phyloP scores from a whole-genome alignment of 1,140 invertebrate genomes.

The Anoplophora glabripennis region DNA sequence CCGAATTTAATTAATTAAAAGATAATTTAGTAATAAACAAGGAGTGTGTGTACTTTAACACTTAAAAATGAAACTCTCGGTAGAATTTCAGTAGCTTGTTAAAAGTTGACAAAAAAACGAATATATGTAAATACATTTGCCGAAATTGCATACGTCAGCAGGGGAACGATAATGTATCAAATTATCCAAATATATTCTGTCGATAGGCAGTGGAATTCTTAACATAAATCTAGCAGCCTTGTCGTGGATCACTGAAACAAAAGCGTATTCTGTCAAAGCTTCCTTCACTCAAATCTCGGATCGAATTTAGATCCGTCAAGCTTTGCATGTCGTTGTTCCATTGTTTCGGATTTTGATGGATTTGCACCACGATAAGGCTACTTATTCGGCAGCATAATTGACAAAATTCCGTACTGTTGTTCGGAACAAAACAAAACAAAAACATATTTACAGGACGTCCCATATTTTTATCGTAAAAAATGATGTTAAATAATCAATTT shows the following conservation, averaged over 20 bases:
- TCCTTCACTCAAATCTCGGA: slow-evolving; percentile 38
- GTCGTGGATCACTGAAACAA: slow-evolving; percentile 43
- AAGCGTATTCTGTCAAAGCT: slow-evolving; percentile 40
- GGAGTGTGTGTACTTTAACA: too few species aligned
- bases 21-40: too few species aligned
- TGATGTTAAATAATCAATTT: too few species aligned
- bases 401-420: too few species aligned
- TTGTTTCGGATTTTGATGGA: slow-evolving; percentile 43
- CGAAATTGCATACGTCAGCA: slow-evolving; percentile 3
- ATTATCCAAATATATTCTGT: slow-evolving; percentile 30
- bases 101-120: too few species aligned
- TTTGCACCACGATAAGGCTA: slow-evolving; percentile 20
- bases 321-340: slow-evolving; percentile 39
- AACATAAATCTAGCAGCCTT: slow-evolving; percentile 41
- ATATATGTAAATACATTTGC: slow-evolving; percentile 3
- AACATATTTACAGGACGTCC: too few species aligned
- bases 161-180: slow-evolving; percentile 23
- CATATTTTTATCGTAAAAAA: too few species aligned
- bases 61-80: too few species aligned
- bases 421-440: too few species aligned
- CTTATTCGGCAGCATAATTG: too few species aligned
- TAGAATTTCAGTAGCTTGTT: too few species aligned
- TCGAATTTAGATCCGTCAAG: slow-evolving; percentile 42
- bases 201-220: slow-evolving; percentile 21
- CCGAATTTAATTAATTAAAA: too few species aligned